Percentiles rank a stretch among this genome's conserved stretches.
Evolutionary conservation across 2,888 invertebrate species (phyloP).

Genomic region (Sphaerophoria rueppellii): DNA sequence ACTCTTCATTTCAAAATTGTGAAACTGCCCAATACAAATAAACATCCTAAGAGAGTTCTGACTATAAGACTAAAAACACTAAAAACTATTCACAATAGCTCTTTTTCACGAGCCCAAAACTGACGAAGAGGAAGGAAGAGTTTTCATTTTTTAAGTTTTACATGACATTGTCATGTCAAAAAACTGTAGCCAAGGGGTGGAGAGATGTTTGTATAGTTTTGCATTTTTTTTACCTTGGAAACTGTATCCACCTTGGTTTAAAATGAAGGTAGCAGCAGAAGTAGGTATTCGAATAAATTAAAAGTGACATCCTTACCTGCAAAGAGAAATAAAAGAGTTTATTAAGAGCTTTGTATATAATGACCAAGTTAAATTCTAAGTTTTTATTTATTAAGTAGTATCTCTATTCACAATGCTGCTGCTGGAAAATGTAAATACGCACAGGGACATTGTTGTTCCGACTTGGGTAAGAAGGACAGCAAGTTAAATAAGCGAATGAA

Average conservation of each 20-base stretch:
- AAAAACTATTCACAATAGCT: conserved; percentile 45
- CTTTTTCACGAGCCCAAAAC: conserved; percentile 16
- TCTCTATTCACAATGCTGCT: neutral
- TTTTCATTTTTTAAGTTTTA: conserved; percentile 50
- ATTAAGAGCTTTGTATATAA: conserved; percentile 25
- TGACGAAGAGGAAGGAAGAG: conserved; percentile 15
- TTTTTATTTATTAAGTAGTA: conserved; percentile 10
- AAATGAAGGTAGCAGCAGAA: neutral
- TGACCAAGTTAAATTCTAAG: conserved; percentile 4
- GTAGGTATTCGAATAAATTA: conserved; percentile 21
- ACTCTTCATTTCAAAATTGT: no score
- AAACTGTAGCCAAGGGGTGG: neutral
- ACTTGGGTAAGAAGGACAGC: neutral
- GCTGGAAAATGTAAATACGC: neutral
- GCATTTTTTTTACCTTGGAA: conserved; percentile 28
- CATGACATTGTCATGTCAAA: conserved; percentile 64
- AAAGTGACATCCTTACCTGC: conserved; percentile 54
- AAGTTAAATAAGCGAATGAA: neutral
- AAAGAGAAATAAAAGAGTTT: conserved; percentile 25
- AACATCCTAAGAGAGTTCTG: neutral
- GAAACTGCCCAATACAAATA: neutral
- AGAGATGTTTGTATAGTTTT: neutral
- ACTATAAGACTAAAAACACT: neutral
- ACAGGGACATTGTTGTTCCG: neutral
- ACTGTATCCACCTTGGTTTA: neutral